A percentile compares a stretch with the other conserved stretches of the same genome.
Evolutionary conservation across 1,140 invertebrate species (phyloP).

Genomic region (Drosophila murphyi): DNA sequence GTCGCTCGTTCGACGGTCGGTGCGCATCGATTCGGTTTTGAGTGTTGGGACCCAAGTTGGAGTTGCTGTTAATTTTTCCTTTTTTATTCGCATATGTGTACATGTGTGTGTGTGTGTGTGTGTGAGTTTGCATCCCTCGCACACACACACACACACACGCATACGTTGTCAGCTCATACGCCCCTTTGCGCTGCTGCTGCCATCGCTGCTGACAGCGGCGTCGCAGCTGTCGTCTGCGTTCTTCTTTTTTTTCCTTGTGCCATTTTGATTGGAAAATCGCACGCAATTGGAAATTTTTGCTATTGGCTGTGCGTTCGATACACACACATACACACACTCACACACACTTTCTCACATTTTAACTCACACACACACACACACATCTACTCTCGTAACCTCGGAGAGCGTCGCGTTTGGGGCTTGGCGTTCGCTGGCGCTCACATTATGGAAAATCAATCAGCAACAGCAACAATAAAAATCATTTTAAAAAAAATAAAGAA

Average conservation of each 20-base stretch:
- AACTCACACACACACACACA: slow-evolving; percentile 5
- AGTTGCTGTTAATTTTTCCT: slow-evolving; percentile 33
- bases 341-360: background rate
- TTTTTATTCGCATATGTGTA: slow-evolving; percentile 44
- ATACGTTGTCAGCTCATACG: slow-evolving; percentile 34
- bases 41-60: slow-evolving; percentile 42
- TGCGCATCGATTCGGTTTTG: slow-evolving; percentile 63
- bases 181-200: slow-evolving; percentile 39
- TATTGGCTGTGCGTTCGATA: slow-evolving; percentile 79
- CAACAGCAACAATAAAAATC: slow-evolving; percentile 41
- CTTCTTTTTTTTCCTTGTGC: slow-evolving; percentile 51
- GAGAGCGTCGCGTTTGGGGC: slow-evolving; percentile 36
- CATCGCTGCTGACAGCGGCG: slow-evolving; percentile 16
- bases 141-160: slow-evolving; percentile 19
- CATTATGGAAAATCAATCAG: slow-evolving; percentile 81
- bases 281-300: slow-evolving; percentile 81
- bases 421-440: slow-evolving; percentile 48
- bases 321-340: slow-evolving; percentile 38
- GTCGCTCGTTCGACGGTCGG: slow-evolving; percentile 44
- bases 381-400: slow-evolving; percentile 3
- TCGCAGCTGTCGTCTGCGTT: slow-evolving; percentile 32
- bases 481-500: slow-evolving; percentile 30
- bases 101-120: slow-evolving; percentile 21
- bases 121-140: slow-evolving; percentile 29
- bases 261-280: slow-evolving; percentile 82